Percentiles rank a stretch among this genome's conserved stretches.
Evolutionary conservation across 2,113 vertebrate genomes (phyloP).

Genomic region (Silurus asotus): DNA sequence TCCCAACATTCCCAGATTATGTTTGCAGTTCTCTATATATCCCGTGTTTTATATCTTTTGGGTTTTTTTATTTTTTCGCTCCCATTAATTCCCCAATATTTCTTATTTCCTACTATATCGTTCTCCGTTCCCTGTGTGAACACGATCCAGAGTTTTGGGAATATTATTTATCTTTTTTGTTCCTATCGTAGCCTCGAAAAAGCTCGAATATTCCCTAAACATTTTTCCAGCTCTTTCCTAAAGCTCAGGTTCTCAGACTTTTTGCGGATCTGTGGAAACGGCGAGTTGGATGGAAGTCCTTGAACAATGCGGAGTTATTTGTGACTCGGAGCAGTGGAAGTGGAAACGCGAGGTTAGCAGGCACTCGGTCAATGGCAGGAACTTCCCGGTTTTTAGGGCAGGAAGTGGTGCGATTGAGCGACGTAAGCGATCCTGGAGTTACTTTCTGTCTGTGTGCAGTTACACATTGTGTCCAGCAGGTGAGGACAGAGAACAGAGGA

Average conservation of each 20-base stretch:
- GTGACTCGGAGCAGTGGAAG: conserved; percentile 5
- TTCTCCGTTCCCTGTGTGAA: neutral
- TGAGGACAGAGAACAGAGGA: conserved; percentile 51
- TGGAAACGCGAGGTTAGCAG: conserved; percentile 26
- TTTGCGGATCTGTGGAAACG: neutral
- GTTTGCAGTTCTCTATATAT: neutral
- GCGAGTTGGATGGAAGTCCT: neutral
- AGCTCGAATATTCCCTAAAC: neutral
- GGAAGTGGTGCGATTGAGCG: conserved; percentile 24
- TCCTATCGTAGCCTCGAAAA: neutral
- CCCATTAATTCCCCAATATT: too few relatives aligned
- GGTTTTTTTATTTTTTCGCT: too few relatives aligned
- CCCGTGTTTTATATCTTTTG: neutral
- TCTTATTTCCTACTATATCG: neutral
- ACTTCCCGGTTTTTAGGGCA: neutral
- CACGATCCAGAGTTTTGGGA: neutral
- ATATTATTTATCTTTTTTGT: neutral
- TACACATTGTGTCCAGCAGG: conserved; percentile 48
- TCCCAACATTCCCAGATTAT: neutral
- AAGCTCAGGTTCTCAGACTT: neutral
- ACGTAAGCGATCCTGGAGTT: neutral
- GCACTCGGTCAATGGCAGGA: conserved; percentile 33
- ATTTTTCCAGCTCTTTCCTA: neutral
- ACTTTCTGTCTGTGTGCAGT: conserved; percentile 20
- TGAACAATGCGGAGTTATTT: conserved; percentile 23